Percentiles rank a stretch among this genome's conserved stretches.
Conservation (phyloP, 2,797 vertebrate genomes). For the Nasua narica region DNA sequence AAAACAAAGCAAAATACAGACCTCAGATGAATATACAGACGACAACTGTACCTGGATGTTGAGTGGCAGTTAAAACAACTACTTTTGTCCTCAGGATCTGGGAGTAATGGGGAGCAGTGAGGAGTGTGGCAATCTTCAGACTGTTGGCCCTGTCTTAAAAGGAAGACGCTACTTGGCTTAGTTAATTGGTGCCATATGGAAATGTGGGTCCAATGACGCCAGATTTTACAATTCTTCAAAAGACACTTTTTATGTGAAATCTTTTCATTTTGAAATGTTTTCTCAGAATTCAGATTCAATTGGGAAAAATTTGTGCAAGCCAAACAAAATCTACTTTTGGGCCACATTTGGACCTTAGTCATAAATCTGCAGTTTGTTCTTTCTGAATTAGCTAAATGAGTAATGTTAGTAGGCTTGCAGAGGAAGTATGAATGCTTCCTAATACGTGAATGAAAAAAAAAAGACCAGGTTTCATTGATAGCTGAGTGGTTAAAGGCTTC, state of each 20-base stretch:
- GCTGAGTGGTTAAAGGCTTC: background rate
- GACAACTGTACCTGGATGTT: background rate
- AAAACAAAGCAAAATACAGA: background rate
- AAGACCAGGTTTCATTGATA: background rate
- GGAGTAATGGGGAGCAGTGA: background rate
- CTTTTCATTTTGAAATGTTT: slow-evolving; percentile 21
- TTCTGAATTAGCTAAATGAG: background rate
- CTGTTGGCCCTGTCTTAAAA: background rate
- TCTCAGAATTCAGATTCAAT: slow-evolving; percentile 3
- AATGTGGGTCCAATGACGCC: background rate
- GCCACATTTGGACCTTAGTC: background rate
- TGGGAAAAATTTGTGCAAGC: background rate
- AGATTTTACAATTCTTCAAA: background rate
- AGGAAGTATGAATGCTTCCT: slow-evolving; percentile 7
- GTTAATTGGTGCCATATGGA: background rate
- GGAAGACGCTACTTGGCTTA: background rate
- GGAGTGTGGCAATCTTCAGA: background rate
- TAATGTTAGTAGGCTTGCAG: background rate
- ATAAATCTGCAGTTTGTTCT: background rate
- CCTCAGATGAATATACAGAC: background rate
- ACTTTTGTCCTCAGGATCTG: background rate
- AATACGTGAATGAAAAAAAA: background rate
- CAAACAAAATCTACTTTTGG: background rate
- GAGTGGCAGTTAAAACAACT: background rate
- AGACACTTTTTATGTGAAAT: slow-evolving; percentile 1